phyloP scores from a whole-genome alignment of 2,113 vertebrate species.

The Cottus gobio region DNA sequence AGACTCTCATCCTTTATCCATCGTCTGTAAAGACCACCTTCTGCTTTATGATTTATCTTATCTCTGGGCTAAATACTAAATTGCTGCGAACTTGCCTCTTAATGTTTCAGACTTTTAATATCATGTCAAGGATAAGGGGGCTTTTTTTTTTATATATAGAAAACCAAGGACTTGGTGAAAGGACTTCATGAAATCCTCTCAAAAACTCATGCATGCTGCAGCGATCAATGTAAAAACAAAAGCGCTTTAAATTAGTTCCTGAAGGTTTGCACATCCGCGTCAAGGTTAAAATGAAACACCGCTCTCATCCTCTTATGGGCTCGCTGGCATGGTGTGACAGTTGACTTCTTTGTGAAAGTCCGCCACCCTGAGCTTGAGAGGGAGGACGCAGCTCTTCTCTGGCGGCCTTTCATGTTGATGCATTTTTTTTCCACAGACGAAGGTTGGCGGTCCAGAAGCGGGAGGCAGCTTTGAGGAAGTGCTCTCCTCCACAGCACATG shows the following conservation, averaged over 20 bases:
- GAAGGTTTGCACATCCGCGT: neutral
- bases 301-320: neutral
- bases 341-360: slow-evolving; percentile 1
- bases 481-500: slow-evolving; percentile 92
- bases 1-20: neutral
- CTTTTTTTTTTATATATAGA: neutral
- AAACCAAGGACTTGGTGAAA: neutral
- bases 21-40: neutral
- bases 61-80: neutral
- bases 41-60: neutral
- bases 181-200: neutral
- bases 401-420: neutral
- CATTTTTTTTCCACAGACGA: slow-evolving; percentile 82
- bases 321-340: neutral
- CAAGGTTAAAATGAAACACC: neutral
- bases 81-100: neutral
- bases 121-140: neutral
- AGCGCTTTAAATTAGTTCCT: neutral
- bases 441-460: slow-evolving; percentile 85
- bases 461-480: slow-evolving; percentile 97
- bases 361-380: slow-evolving; percentile 14
- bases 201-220: neutral
- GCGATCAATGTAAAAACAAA: neutral
- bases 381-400: neutral
- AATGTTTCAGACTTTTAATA: neutral